These are phyloP conservation scores for Limonius californicus DNA, from an alignment of 1,140 invertebrate genomes.

Conservation along the genomic window DNA sequence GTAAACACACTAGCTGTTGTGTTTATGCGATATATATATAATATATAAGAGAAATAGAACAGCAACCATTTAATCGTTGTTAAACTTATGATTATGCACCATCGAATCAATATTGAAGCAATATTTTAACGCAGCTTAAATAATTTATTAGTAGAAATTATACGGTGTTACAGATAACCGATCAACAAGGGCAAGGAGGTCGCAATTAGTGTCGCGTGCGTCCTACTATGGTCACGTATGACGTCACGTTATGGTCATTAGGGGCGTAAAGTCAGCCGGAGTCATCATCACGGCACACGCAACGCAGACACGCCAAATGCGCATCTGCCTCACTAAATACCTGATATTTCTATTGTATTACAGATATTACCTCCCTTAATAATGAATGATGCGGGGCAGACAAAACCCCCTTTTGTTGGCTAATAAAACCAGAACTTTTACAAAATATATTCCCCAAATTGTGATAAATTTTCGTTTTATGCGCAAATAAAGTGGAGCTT, in stretches of 20 bases:
- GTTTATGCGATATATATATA: no score
- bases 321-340: conserved; percentile 18
- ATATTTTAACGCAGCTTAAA: not conserved
- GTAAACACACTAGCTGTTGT: no score
- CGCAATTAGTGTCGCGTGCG: conserved; percentile 7
- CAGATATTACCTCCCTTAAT: not conserved
- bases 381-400: not conserved
- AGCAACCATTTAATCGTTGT: no score
- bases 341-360: conserved; percentile 15
- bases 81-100: no score
- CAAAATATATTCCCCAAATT: no score
- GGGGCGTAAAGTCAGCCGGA: conserved; percentile 21
- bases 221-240: conserved; percentile 14
- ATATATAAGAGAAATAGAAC: no score
- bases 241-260: conserved; percentile 24
- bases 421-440: no score
- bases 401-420: not conserved
- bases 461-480: no score
- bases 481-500: no score
- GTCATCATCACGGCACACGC: conserved; percentile 20
- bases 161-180: not conserved
- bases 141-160: not conserved
- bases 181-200: not conserved
- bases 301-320: conserved; percentile 17
- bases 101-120: not conserved